Base-by-base conservation (phyloP, 2,888 invertebrate species). In the Salticus scenicus region DNA sequence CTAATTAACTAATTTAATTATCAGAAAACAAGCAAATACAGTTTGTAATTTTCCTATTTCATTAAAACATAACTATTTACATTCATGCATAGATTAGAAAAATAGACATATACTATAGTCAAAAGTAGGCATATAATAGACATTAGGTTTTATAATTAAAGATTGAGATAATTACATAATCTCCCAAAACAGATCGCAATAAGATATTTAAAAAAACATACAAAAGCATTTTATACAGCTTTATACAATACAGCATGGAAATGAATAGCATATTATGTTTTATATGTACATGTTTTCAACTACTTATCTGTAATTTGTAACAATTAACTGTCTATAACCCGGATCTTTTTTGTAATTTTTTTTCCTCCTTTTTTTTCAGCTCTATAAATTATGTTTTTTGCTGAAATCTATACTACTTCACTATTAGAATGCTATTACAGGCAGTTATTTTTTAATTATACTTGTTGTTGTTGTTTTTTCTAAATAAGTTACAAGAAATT, bases 401-500 rank as follows among this genome's bases (percentile, higher is more conserved):
- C 42, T 47, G 57, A 2, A 57, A n/a, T 24, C 57, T 57, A 57
- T 1, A 1, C 57, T 57, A 57, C 20, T 7, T 10, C 2, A 4
- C 57, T 57, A 57, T 2, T 57, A 17, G 17, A 47, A 47, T 47
- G n/a, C n/a, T 5, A 17, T 14, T 7, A 57, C n/a, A n/a, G n/a
- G n/a, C n/a, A n/a, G n/a, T n/a, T n/a, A n/a, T n/a, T n/a, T n/a
- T n/a, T n/a, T n/a, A n/a, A n/a, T n/a, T n/a, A n/a, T n/a, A n/a
- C n/a, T n/a, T n/a, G n/a, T n/a, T n/a, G n/a, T n/a, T n/a, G n/a
- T n/a, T n/a, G n/a, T n/a, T 24, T 24, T 57, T 17, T 7, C 24
- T n/a, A 67, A 67, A 0, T 67, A 67, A 33, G 12, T 67, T 33
- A 33, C n/a, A 8, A 66, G 8, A 67, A 67, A 33, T 37, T 63